Base-by-base conservation (phyloP, 2,888 invertebrate genomes). In the Oasisia sp. region DNA sequence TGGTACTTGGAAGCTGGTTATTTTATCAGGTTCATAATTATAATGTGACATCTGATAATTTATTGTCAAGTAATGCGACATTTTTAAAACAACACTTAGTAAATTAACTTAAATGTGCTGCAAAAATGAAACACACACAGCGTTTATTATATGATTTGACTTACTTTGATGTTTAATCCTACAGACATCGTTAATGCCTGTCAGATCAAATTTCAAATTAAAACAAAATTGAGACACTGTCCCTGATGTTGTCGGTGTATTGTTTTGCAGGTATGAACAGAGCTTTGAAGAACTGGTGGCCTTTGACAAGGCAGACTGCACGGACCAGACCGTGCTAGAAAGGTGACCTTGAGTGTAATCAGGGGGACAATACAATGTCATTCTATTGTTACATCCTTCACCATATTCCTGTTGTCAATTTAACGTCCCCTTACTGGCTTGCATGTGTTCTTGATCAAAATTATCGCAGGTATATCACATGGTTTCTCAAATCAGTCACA, bases 201-300 rank as follows among this genome's bases (percentile, higher is more conserved):
- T 50, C 50, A 12, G 9, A 50, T 14, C 50, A 9, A 12, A 50
- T 50, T 45, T 45, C 45, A 9, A 45, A 45, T 45, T 45, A 9
- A 45, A 45, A 45, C 45, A 45, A 50, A 14, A 12, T 50, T 50
- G 50, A 14, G 50, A 50, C 14, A 74, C 14, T 27, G 27, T 27
- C 7, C 74, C 74, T n/a, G n/a, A 74, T 7, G 7, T 7, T 74
- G 74, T 27, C 27, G 7, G 27, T n/a, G 2, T n/a, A n/a, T 32
- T 91, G 32, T 91, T 74, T 91, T 93, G 9, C 94, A 96, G 96
- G 96, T 99, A 99, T 97, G 98, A 98, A 95, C 97, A 98, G 94
- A 99, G 99, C 94, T 99, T 99, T 96, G 97, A 98, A 94, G 99
- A 99, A 96, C 98, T 99, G 94, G 97, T 99, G 93, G 97, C 98